Evolutionary conservation across 23 tunicate species (phyloP).

Genomic region (Diplosoma virens): DNA sequence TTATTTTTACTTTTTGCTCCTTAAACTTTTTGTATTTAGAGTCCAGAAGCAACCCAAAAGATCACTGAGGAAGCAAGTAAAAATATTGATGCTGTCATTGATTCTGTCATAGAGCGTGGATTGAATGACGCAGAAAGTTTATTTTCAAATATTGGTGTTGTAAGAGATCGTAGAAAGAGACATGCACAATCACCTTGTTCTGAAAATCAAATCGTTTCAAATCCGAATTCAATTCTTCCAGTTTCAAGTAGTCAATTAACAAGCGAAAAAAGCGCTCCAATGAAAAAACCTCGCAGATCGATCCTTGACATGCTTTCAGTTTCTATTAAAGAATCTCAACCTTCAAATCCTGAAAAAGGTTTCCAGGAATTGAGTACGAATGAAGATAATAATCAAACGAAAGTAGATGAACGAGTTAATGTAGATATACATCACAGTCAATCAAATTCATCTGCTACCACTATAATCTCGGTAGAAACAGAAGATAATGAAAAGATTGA

Average conservation of each 20-base stretch:
- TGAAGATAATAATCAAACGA: too few relatives aligned
- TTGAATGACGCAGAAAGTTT: conserved; percentile 22
- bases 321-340: background rate
- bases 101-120: conserved; percentile 33
- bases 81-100: conserved; percentile 52
- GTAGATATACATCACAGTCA: too few relatives aligned
- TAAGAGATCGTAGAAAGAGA: conserved; percentile 6
- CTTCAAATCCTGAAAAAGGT: too few relatives aligned
- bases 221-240: background rate
- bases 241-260: background rate
- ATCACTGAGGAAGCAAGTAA: conserved; percentile 10
- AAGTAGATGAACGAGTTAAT: too few relatives aligned
- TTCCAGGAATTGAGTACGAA: too few relatives aligned
- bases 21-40: too few relatives aligned
- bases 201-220: background rate
- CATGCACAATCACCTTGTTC: too few relatives aligned
- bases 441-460: too few relatives aligned
- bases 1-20: too few relatives aligned
- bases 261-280: background rate
- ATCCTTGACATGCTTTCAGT: conserved; percentile 35
- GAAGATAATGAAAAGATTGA: too few relatives aligned
- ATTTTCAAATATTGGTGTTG: background rate
- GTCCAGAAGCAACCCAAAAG: too few relatives aligned
- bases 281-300: conserved; percentile 47
- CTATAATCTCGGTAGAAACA: too few relatives aligned